A percentile compares a stretch with the other conserved stretches of the same genome.
Conservation (phyloP, 2,113 vertebrate genomes). For the Tapirus terrestris region DNA sequence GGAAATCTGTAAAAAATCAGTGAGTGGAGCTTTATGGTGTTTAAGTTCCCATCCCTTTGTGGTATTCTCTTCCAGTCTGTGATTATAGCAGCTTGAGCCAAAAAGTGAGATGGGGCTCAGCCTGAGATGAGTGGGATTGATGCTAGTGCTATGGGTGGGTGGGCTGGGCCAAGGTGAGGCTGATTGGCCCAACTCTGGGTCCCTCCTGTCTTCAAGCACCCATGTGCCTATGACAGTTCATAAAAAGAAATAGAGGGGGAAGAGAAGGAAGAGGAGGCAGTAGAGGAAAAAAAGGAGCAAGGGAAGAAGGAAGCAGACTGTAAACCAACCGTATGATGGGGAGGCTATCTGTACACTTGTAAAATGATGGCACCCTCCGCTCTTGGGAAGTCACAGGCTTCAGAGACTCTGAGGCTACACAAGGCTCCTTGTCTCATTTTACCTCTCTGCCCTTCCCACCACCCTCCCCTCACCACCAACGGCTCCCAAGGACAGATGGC, state of each 20-base stretch:
- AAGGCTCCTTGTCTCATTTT: conserved; percentile 35
- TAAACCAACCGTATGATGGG: background rate
- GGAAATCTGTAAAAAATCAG: conserved; percentile 67
- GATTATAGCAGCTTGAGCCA: conserved; percentile 61
- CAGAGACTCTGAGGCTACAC: conserved; percentile 15
- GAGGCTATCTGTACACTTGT: conserved; percentile 15
- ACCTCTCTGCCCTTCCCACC: background rate
- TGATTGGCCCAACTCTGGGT: conserved; percentile 54
- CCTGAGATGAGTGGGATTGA: conserved; percentile 66
- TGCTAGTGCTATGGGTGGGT: conserved; percentile 15
- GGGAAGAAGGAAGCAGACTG: conserved; percentile 48
- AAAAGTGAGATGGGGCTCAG: conserved; percentile 63
- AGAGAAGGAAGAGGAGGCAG: conserved; percentile 28
- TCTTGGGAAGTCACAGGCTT: conserved; percentile 52
- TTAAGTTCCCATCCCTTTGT: conserved; percentile 27
- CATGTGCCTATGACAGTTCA: conserved; percentile 54
- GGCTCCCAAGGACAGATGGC: conserved; percentile 44
- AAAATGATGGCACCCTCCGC: conserved; percentile 35
- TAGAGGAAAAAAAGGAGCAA: conserved; percentile 33
- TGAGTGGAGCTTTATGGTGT: background rate
- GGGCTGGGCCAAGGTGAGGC: conserved; percentile 31
- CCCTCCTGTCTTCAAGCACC: conserved; percentile 70
- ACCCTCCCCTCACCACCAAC: background rate
- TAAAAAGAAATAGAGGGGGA: conserved; percentile 55
- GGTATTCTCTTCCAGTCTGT: conserved; percentile 68